Percentiles rank a stretch among this genome's conserved stretches.
phyloP scores from a whole-genome alignment of 2,888 invertebrate genomes.

The Lochmaea capreae region DNA sequence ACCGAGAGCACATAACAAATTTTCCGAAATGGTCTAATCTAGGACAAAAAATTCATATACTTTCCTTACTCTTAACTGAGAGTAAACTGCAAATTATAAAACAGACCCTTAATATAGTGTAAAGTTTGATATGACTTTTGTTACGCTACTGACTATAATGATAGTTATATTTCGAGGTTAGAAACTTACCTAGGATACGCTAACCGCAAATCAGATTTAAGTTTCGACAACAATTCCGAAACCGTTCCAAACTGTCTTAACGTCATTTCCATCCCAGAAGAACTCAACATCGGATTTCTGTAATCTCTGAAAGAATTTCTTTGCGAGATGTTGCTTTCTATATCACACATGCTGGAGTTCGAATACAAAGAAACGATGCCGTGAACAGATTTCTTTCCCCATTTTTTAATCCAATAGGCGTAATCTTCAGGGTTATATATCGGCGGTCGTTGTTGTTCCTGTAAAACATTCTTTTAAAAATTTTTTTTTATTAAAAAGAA shows the following conservation, averaged over 20 bases:
- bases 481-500: neutral
- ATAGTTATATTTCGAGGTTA: too few species aligned
- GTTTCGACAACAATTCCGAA: constrained; percentile 87
- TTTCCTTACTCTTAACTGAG: too few species aligned
- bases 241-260: constrained; percentile 88
- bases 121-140: too few species aligned
- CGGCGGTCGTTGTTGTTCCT: constrained; percentile 88
- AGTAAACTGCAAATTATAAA: too few species aligned
- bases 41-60: too few species aligned
- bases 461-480: constrained; percentile 33
- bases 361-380: constrained; percentile 58
- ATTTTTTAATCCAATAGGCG: constrained; percentile 82
- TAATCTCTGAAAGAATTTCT: constrained; percentile 60
- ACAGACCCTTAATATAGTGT: too few species aligned
- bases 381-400: constrained; percentile 75
- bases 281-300: constrained; percentile 77
- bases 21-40: too few species aligned
- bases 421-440: constrained; percentile 93
- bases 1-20: too few species aligned
- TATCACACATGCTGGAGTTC: constrained; percentile 52
- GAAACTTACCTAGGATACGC: constrained; percentile 85
- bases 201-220: constrained; percentile 85
- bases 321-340: constrained; percentile 55
- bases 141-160: too few species aligned
- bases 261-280: constrained; percentile 84